Evolutionary conservation across 2,888 invertebrate species (phyloP).

Genomic region (Lysandra coridon): DNA sequence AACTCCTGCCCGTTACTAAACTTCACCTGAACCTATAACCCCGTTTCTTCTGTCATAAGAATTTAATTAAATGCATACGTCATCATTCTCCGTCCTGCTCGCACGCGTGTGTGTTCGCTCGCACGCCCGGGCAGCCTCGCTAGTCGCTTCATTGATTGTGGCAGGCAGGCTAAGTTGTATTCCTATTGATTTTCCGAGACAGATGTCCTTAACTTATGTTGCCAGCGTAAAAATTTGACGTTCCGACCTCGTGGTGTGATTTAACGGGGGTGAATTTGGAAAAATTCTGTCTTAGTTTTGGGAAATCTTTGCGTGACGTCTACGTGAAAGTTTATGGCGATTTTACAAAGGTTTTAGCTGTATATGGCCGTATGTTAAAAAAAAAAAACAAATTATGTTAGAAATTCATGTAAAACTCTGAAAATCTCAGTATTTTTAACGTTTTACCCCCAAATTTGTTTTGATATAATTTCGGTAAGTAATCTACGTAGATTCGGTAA

Average conservation of each 20-base stretch:
- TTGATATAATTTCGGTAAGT: too few relatives aligned
- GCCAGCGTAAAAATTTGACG: conserved; percentile 2
- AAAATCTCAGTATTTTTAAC: too few relatives aligned
- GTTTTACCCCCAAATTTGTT: too few relatives aligned
- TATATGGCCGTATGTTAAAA: background rate
- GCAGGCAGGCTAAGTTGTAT: conserved; percentile 41
- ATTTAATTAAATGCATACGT: conserved; percentile 23
- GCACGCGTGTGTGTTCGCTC: conserved; percentile 31
- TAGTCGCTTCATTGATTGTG: conserved; percentile 41
- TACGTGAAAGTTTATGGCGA: background rate
- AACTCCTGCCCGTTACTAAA: background rate
- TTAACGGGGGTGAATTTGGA: background rate
- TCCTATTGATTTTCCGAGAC: conserved; percentile 40
- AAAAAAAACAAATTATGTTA: too few relatives aligned
- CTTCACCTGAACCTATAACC: conserved; percentile 6
- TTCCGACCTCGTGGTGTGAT: background rate
- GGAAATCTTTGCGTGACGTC: background rate
- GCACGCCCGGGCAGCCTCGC: conserved; percentile 32
- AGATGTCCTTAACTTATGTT: conserved; percentile 19
- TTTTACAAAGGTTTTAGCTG: background rate
- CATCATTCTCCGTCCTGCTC: conserved; percentile 22
- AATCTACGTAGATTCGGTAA: too few relatives aligned
- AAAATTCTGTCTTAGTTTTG: background rate
- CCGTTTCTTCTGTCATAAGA: conserved; percentile 9
- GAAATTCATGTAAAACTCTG: too few relatives aligned